Evolutionary conservation across 2,888 invertebrate species (phyloP).

Genomic region (Pollenia labialis): DNA sequence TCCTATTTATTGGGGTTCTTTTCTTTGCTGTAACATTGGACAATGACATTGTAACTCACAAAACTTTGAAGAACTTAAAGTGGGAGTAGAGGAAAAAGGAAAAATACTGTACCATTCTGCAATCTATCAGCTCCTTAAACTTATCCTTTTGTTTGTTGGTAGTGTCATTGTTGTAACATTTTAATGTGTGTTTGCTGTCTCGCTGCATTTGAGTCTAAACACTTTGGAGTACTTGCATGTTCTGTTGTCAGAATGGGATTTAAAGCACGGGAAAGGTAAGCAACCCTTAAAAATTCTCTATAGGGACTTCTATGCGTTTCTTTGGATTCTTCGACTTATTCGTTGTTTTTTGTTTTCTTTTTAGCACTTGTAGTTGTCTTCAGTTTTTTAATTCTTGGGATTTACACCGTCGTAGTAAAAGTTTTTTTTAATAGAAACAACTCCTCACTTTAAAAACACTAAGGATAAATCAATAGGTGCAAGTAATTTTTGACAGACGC

Average conservation of each 20-base stretch:
- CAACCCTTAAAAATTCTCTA: slow-evolving; percentile 43
- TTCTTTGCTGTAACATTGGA: slow-evolving; percentile 29
- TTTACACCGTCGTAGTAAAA: slow-evolving; percentile 18
- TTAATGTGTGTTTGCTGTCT: slow-evolving; percentile 36
- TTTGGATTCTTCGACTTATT: slow-evolving; percentile 35
- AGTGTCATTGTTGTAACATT: slow-evolving; percentile 42
- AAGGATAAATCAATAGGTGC: not conserved
- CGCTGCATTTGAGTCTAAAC: slow-evolving; percentile 45
- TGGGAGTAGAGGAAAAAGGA: slow-evolving; percentile 30
- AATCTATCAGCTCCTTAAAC: not conserved
- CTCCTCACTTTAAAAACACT: not conserved
- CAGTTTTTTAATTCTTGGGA: slow-evolving; percentile 14
- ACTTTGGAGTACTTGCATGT: slow-evolving; percentile 34
- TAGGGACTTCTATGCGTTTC: slow-evolving; percentile 13
- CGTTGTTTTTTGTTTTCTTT: slow-evolving; percentile 7
- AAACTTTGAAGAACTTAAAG: slow-evolving; percentile 5
- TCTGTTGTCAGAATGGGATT: slow-evolving; percentile 47
- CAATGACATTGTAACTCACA: slow-evolving; percentile 41
- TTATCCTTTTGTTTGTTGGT: not conserved
- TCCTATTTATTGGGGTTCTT: slow-evolving; percentile 41
- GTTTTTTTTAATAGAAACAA: slow-evolving; percentile 1
- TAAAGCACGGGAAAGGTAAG: slow-evolving; percentile 20
- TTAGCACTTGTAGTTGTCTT: slow-evolving; percentile 22
- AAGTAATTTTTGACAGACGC: no score
- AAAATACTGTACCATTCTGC: slow-evolving; percentile 3